Percentiles rank a stretch among this genome's conserved stretches.
Conservation (phyloP, 2,888 invertebrate genomes). For the Coelinius sp. region DNA sequence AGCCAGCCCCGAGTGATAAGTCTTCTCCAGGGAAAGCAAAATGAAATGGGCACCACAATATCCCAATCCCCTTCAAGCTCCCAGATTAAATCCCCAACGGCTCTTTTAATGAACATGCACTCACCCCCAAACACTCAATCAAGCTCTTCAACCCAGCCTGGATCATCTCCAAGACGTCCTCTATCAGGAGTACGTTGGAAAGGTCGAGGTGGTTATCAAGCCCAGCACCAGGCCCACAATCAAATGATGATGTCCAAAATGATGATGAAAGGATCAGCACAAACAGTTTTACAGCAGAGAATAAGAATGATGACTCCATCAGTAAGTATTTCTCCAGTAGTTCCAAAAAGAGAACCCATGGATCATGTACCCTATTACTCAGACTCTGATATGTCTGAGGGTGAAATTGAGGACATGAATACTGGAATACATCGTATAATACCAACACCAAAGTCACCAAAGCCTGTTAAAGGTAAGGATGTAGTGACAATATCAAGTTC, state of each 20-base stretch:
- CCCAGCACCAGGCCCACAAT: constrained; percentile 42
- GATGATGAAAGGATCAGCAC: constrained; percentile 54
- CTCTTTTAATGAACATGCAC: constrained; percentile 63
- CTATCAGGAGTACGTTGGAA: constrained; percentile 64
- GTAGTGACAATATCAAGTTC: constrained; percentile 84
- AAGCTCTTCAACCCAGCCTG: constrained; percentile 50
- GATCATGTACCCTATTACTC: constrained; percentile 63
- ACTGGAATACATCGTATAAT: constrained; percentile 57
- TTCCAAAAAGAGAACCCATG: constrained; percentile 66
- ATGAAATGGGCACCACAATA: constrained; percentile 62
- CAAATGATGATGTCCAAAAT: constrained; percentile 65
- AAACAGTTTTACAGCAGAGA: constrained; percentile 61
- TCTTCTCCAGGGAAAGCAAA: constrained; percentile 78
- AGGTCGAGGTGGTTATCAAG: constrained; percentile 58
- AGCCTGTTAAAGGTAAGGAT: constrained; percentile 70
- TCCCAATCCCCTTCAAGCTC: constrained; percentile 56
- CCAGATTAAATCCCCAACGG: constrained; percentile 65
- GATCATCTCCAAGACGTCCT: constrained; percentile 59
- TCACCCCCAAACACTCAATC: constrained; percentile 36
- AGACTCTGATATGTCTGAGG: constrained; percentile 67
- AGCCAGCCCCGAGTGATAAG: constrained; percentile 82
- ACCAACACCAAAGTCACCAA: constrained; percentile 55
- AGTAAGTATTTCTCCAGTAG: constrained; percentile 72
- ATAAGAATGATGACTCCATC: constrained; percentile 72
- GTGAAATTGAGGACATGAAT: constrained; percentile 59